Base-by-base conservation (phyloP, 2,113 vertebrate species). In the Dryoscopus gambensis region DNA sequence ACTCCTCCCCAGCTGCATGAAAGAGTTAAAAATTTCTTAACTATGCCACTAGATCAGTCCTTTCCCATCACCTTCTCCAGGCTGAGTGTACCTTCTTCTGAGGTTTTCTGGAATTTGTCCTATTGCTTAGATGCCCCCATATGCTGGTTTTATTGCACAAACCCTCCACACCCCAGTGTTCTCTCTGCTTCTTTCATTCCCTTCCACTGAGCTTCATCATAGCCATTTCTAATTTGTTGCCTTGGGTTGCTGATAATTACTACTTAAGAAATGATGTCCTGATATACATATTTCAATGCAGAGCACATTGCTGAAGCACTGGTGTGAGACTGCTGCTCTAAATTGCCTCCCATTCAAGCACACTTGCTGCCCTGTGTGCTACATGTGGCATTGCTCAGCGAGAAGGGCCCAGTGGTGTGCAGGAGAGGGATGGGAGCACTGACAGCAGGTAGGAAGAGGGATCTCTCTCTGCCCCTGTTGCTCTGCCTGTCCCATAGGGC, bases 351-450 rank as follows among this genome's bases (percentile, higher is more conserved):
- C 24, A 9, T 13, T 5, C 35, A 31, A 20, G 14, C 27, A 42
- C n/a, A 17, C 40, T 78, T 0, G 0, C 70, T 74, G 33, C 15
- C 24, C 30, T 33, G 7, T n/a, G 17, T 57, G 22, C 46, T 55
- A 2, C 12, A 2, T 9, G 40, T 30, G 56, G 35, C 15, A 6
- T 23, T 60, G 39, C 30, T 60, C n/a, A 76, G 42, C 4, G 0
- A 1, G 30, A 19, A 50, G 19, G 12, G 22, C 27, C 35, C 0
- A 0, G 30, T 33, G 64, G 11, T 20, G 7, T 11, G 30, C 30
- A 30, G 67, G 14, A 59, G 33, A 55, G 33, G 30, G 18, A 20
- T 80, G 55, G 77, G 39, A 73, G 14, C 28, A 9, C n/a, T 23
- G 47, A 12, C 7, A 11, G 15, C 5, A 11, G 30, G 5, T 11